Percentiles rank a stretch among this genome's conserved stretches.
Evolutionary conservation across 2,888 invertebrate species (phyloP).

Genomic region (Taphrorychus bicolor): DNA sequence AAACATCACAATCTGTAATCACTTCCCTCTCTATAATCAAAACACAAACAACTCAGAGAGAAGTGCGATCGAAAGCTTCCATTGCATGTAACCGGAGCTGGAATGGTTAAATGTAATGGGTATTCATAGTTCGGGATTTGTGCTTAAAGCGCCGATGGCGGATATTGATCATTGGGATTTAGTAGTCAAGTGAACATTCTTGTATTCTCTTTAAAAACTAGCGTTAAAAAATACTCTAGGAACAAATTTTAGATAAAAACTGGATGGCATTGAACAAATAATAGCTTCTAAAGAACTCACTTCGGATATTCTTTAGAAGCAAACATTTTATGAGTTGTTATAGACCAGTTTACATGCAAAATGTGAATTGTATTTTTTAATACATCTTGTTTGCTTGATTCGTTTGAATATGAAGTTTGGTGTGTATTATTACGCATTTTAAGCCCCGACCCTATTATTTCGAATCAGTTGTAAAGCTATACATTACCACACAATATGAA

Average conservation of each 20-base stretch:
- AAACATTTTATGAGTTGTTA: no score
- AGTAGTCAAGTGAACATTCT: no score
- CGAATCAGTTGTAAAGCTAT: neutral
- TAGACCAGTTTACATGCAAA: no score
- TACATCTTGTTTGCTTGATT: no score
- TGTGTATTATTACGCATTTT: neutral
- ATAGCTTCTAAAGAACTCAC: no score
- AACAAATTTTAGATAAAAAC: no score
- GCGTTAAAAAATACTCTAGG: no score
- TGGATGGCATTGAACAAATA: no score
- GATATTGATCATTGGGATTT: neutral
- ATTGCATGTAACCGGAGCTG: neutral
- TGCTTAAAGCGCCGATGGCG: neutral
- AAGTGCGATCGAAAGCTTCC: neutral
- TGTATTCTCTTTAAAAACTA: no score
- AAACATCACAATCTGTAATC: neutral
- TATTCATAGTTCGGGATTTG: neutral
- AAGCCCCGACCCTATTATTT: neutral
- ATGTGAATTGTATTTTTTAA: no score
- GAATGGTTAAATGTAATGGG: neutral
- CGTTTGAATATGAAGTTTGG: no score
- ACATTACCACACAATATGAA: neutral
- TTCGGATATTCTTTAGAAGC: no score
- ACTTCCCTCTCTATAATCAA: neutral
- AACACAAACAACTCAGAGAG: neutral